A percentile compares a stretch with the other conserved stretches of the same genome.
phyloP scores from a whole-genome alignment of 2,797 vertebrate genomes.

The Basileuterus tristriatus region DNA sequence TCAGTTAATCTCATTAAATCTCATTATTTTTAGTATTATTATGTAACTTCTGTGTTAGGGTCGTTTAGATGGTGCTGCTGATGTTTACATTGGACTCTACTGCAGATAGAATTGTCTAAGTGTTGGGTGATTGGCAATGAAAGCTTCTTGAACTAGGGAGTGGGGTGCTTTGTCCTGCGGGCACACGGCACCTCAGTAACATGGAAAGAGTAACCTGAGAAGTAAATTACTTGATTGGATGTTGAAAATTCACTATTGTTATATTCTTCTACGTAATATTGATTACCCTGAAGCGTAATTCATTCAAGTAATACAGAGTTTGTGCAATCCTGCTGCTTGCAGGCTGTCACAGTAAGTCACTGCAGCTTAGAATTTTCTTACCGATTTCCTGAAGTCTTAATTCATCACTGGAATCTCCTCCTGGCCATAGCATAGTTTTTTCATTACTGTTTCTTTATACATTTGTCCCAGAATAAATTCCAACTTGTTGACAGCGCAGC shows the following conservation, averaged over 20 bases:
- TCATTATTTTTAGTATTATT: neutral
- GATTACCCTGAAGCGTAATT: neutral
- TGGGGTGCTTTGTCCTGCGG: neutral
- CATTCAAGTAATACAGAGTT: neutral
- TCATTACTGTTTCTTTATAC: neutral
- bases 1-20: neutral
- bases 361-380: neutral
- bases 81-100: neutral
- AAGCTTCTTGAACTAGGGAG: neutral
- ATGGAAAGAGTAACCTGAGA: neutral
- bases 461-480: slow-evolving; percentile 5
- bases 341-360: neutral
- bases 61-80: neutral
- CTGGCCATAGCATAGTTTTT: neutral
- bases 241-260: neutral
- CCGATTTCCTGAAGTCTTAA: slow-evolving; percentile 17
- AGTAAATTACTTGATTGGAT: neutral
- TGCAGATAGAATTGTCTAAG: neutral
- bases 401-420: slow-evolving; percentile 2
- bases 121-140: neutral
- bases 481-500: neutral
- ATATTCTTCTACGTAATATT: neutral
- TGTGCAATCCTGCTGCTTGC: neutral
- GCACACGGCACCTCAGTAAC: neutral
- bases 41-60: neutral